Evolutionary conservation across 2,113 vertebrate species (phyloP), one percentile per base, ranked within the genome.

Genomic region (Zapornia atra): DNA sequence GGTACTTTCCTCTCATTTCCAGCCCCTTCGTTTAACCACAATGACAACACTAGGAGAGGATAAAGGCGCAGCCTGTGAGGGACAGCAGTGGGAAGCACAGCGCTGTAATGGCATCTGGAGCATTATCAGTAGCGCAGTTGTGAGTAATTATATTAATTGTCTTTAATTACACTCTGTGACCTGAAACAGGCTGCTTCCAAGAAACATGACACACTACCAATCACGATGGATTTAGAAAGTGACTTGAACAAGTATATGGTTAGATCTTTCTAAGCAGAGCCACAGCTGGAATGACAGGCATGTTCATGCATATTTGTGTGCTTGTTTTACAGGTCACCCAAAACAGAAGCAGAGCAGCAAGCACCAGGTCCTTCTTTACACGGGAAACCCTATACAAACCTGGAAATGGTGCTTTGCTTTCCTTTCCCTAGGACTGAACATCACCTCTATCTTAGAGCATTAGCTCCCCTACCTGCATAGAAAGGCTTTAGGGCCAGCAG

Each of bases 81-180:
- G 54, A 26, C 63, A 71, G 82, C 57, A 68, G 70, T 82, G 80
- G 91, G 92, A 96, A 82, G 60, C 51, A 65, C 15, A 85, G 66
- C 34, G 76, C 36, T 1, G 0, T 53, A 88, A 91, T 64, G 79
- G 91, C 94, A 94, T 96, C 93, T 94, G 93, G 80, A 96, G 66
- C 56, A 87, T 94, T 95, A 86, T 76, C 66, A 84, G 88, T 12
- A 83, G 48, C 78, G 21, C 50, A 90, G 48, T 93, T 92, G 86
- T 71, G 85, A 96, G 82, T 96, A 97, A 97, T 97, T 97, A 90
- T 75, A 64, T 95, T 96, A 97, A 97, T 97, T 97, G 95, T 87
- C 81, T 96, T 94, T 97, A 97, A 97, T 97, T 97, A 91, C 70
- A 90, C 77, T 56, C 71, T 59, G 31, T 82, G 96, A 97, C 93